phyloP scores from a whole-genome alignment of 1,140 invertebrate species.

The Atopsyche davidsoni region DNA sequence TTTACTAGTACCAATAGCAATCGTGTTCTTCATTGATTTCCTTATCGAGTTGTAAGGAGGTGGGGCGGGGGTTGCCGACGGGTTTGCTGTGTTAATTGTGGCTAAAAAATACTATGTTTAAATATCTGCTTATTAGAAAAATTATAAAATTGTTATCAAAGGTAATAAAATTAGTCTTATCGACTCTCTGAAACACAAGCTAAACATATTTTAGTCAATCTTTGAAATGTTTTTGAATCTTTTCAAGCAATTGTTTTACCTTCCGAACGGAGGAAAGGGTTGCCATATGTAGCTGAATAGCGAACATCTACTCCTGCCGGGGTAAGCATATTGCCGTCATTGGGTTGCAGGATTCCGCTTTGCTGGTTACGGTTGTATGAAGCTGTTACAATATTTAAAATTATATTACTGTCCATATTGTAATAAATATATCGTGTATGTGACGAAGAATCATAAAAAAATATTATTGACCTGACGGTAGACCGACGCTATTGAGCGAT shows the following conservation, averaged over 20 bases:
- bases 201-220: too few species aligned
- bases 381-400: too few species aligned
- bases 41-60: slow-evolving; percentile 60
- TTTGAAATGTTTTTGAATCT: slow-evolving; percentile 9
- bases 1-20: slow-evolving; percentile 25
- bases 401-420: slow-evolving; percentile 5
- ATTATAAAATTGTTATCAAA: neutral
- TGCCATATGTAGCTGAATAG: slow-evolving; percentile 83
- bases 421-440: neutral
- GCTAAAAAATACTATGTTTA: slow-evolving; percentile 34
- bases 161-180: neutral
- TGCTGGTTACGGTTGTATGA: too few species aligned
- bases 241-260: slow-evolving; percentile 10
- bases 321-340: slow-evolving; percentile 19
- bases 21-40: slow-evolving; percentile 29
- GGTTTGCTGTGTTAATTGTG: slow-evolving; percentile 64
- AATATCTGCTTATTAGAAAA: slow-evolving; percentile 10
- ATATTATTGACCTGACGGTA: slow-evolving; percentile 7
- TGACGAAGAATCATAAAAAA: neutral
- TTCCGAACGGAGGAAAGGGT: slow-evolving; percentile 70
- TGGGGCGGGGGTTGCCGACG: slow-evolving; percentile 69
- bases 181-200: neutral
- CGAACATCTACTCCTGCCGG: slow-evolving; percentile 66
- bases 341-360: slow-evolving; percentile 20
- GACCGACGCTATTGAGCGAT: slow-evolving; percentile 7